Conservation (phyloP, 2,797 vertebrate genomes). For the Graptemys geographica region DNA sequence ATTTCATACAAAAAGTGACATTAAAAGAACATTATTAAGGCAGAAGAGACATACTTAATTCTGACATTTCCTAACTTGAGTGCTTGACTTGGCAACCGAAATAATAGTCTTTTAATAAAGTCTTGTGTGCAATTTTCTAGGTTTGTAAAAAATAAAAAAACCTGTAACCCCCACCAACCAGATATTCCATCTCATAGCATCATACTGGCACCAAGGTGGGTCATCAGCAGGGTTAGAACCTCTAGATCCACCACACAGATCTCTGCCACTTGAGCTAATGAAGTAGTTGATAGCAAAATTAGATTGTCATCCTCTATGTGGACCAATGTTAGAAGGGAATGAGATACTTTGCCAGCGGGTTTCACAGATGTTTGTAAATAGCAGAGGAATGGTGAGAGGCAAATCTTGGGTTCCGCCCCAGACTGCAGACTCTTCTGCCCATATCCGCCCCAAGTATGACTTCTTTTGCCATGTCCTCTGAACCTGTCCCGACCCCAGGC, state of each 20-base stretch:
- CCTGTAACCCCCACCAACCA: neutral
- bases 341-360: neutral
- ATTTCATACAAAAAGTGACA: accelerated
- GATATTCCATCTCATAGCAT: neutral
- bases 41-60: neutral
- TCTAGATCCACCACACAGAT: neutral
- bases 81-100: neutral
- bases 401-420: neutral
- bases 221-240: neutral
- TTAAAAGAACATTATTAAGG: neutral
- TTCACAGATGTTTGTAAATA: neutral
- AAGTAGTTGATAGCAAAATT: neutral
- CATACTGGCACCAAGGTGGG: neutral
- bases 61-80: neutral
- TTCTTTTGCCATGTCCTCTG: neutral
- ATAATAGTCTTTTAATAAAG: neutral
- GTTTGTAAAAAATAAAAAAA: neutral
- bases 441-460: neutral
- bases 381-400: neutral
- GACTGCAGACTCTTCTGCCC: accelerated
- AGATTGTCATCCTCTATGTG: neutral
- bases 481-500: neutral
- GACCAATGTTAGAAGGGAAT: neutral
- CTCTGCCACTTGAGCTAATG: too few relatives aligned
- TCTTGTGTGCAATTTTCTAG: neutral